phyloP scores from a whole-genome alignment of 1,140 invertebrate genomes.

The Sycophaga agraensis region DNA sequence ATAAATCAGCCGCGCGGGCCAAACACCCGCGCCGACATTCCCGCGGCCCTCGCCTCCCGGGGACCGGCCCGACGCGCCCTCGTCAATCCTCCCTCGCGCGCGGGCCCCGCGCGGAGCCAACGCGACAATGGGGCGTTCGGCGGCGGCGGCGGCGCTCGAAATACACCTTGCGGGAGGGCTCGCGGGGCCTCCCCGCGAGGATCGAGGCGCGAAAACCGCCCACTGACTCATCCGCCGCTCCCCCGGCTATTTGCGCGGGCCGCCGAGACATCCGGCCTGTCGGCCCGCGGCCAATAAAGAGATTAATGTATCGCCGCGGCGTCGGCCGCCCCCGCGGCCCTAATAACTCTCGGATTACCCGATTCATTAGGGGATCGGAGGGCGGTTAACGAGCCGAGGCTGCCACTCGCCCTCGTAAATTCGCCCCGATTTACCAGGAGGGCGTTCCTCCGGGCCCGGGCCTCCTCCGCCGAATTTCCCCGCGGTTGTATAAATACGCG shows the following conservation, averaged over 20 bases:
- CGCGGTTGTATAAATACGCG: no score
- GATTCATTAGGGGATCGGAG: slow-evolving; percentile 29
- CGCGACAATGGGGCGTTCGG: no score
- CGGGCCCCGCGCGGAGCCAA: no score
- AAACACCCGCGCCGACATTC: not conserved
- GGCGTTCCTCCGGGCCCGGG: no score
- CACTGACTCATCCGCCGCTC: no score
- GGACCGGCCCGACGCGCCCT: not conserved
- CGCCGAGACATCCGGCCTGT: no score
- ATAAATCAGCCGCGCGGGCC: not conserved
- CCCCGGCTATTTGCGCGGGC: not conserved
- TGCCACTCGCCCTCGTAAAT: slow-evolving; percentile 22
- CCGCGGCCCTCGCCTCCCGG: not conserved
- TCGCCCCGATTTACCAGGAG: slow-evolving; percentile 11
- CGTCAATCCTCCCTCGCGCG: no score
- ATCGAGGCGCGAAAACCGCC: no score
- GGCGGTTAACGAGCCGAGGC: slow-evolving; percentile 20
- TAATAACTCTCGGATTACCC: slow-evolving; percentile 31
- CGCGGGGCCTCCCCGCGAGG: no score
- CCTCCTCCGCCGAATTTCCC: no score
- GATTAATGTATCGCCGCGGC: slow-evolving; percentile 18
- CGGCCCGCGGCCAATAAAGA: slow-evolving; percentile 22
- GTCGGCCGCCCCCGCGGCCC: not conserved
- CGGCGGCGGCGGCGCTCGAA: no score
- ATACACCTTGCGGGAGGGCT: no score